A percentile compares a stretch with the other conserved stretches of the same genome.
Evolutionary conservation across 2,797 vertebrate species (phyloP).

Genomic region (Zenarchopterus dispar): DNA sequence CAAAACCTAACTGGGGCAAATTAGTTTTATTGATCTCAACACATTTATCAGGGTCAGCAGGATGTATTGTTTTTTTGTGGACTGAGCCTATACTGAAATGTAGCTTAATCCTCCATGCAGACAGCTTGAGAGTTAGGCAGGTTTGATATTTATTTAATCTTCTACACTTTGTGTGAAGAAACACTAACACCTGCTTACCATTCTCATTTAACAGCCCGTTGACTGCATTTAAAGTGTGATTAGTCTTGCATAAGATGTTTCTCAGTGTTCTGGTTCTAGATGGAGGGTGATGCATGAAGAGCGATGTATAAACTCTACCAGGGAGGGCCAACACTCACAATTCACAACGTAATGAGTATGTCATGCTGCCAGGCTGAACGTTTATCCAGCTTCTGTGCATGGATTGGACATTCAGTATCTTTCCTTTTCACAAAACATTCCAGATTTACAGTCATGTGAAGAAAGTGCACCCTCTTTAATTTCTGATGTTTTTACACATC

Average conservation of each 20-base stretch:
- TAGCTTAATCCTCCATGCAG: not conserved
- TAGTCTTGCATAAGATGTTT: constrained; percentile 69
- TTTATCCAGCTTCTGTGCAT: constrained; percentile 34
- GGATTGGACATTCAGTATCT: constrained; percentile 16
- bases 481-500: no score
- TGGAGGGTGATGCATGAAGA: constrained; percentile 38
- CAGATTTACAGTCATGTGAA: not conserved
- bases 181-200: constrained; percentile 43
- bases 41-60: constrained; percentile 3
- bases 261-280: constrained; percentile 10
- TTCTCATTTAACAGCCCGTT: constrained; percentile 71
- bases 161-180: constrained; percentile 41
- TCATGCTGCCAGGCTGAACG: constrained; percentile 15
- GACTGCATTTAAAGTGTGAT: constrained; percentile 66
- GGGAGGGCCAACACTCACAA: constrained; percentile 38
- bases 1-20: constrained; percentile 19
- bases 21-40: constrained; percentile 12
- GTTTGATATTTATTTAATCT: constrained; percentile 53
- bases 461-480: no score
- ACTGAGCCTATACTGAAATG: not conserved
- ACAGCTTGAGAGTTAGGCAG: constrained; percentile 6
- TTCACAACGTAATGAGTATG: constrained; percentile 34
- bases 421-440: constrained; percentile 17
- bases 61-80: constrained; percentile 2
- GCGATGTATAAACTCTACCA: constrained; percentile 39